Evolutionary conservation across 1,140 invertebrate species (phyloP).

Genomic region (Parapsyche elsis): DNA sequence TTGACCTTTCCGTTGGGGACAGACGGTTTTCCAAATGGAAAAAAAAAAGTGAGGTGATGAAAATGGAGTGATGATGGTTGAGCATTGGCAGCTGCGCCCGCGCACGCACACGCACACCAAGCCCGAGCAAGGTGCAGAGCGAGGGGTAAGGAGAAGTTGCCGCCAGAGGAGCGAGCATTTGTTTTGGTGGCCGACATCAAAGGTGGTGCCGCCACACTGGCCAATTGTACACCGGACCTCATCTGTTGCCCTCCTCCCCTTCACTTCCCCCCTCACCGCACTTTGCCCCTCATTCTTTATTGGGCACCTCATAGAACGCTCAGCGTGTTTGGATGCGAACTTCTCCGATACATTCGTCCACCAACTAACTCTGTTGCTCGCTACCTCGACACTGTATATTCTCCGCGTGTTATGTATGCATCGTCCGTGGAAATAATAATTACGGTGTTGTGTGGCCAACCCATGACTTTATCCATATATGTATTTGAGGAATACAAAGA

Average conservation of each 20-base stretch:
- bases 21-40: no score
- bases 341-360: no score
- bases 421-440: no score
- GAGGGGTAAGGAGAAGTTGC: background rate
- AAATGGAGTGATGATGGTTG: constrained; percentile 7
- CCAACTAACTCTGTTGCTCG: no score
- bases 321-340: no score
- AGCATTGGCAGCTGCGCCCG: background rate
- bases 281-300: background rate
- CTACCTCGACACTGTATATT: no score
- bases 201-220: constrained; percentile 38
- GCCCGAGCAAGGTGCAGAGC: background rate
- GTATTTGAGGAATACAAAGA: no score
- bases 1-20: no score
- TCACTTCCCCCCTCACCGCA: background rate
- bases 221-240: constrained; percentile 15
- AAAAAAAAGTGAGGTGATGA: background rate
- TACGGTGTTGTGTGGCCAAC: no score
- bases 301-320: background rate
- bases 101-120: constrained; percentile 4
- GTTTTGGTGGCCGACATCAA: constrained; percentile 52
- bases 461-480: no score
- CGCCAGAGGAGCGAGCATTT: constrained; percentile 33
- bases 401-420: no score
- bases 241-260: background rate